Percentiles rank a stretch among this genome's conserved stretches.
These are phyloP conservation scores for Chrysemys picta DNA, from an alignment of 2,113 vertebrate species.

Conservation along the genomic window DNA sequence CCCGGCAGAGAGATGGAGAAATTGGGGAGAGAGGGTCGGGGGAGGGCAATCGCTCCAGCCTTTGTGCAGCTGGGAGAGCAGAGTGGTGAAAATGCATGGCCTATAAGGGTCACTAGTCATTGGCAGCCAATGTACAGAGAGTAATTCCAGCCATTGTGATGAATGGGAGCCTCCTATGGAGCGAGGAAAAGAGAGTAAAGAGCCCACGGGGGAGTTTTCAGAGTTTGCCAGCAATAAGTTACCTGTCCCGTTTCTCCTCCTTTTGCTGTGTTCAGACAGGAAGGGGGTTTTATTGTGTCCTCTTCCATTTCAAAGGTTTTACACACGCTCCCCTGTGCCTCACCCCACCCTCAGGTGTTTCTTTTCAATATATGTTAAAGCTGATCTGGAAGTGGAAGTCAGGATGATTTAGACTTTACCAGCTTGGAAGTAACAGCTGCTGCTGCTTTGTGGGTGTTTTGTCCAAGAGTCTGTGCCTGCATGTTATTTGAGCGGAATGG, in stretches of 20 bases:
- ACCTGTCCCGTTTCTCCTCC: rapidly evolving
- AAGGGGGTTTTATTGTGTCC: background rate
- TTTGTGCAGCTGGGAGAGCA: too few species aligned
- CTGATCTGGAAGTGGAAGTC: background rate
- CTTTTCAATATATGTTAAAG: background rate
- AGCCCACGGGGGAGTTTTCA: too few species aligned
- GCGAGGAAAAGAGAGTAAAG: too few species aligned
- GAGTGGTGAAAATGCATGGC: too few species aligned
- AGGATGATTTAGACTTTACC: background rate
- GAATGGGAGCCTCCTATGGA: too few species aligned
- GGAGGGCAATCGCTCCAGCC: background rate
- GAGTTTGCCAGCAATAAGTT: too few species aligned
- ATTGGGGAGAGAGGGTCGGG: background rate
- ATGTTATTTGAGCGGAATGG: rapidly evolving
- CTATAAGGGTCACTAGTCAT: too few species aligned
- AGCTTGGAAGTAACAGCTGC: background rate
- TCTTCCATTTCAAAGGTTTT: background rate
- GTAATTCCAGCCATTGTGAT: too few species aligned
- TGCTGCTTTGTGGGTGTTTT: background rate
- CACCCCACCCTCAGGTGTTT: background rate
- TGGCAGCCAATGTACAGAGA: too few species aligned
- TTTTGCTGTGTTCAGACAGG: background rate
- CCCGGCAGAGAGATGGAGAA: rapidly evolving
- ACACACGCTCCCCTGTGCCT: rapidly evolving
- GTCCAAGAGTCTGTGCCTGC: background rate